Base-by-base conservation (phyloP, 2,888 invertebrate species). In the Dendrolimus houi region DNA sequence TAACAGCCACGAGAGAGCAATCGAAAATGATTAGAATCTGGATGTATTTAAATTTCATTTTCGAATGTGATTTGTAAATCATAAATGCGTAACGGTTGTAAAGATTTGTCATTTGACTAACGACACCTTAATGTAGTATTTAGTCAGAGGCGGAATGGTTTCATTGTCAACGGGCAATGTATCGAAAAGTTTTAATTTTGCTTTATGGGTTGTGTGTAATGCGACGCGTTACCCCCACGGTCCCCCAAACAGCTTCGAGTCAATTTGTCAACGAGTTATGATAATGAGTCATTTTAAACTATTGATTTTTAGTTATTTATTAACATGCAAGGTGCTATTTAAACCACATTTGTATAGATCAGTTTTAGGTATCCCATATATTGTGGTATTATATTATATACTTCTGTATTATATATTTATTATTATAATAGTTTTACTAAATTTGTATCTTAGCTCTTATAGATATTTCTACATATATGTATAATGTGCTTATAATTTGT, bases 121-220 rank as follows among this genome's bases (percentile, higher is more conserved):
- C 85, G 88, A 89, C 80, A 85, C 84, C 83, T 86, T 89, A 87
- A 90, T 89, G 68, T 71, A 80, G 87, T 87, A 87, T 87, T 90
- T 89, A 90, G 88, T 82, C 76, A 79, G 75, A 70, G 78, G 77
- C 75, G 77, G 78, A 79, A 81, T 77, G 78, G 78, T 81, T 77
- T 76, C 75, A 83, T 89, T 90, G 88, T 88, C 79, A 74, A 71
- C 69, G 79, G 66, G 86, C 83, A 88, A 88, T 89, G 90, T 90
- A 87, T 85, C 81, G 88, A 79, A 78, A 87, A 89, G 74, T 89
- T 90, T 89, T 89, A 90, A 90, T 90, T 88, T 87, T 84, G 87
- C 77, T 88, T 88, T 86, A 89, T 88, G 86, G 78, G 66, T 75
- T 81, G 82, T 74, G 70, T 72, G 68, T 76, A 78, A 81, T 72